These are phyloP conservation scores for Julus scanicus DNA, from an alignment of 2,888 invertebrate genomes.

Conservation along the genomic window DNA sequence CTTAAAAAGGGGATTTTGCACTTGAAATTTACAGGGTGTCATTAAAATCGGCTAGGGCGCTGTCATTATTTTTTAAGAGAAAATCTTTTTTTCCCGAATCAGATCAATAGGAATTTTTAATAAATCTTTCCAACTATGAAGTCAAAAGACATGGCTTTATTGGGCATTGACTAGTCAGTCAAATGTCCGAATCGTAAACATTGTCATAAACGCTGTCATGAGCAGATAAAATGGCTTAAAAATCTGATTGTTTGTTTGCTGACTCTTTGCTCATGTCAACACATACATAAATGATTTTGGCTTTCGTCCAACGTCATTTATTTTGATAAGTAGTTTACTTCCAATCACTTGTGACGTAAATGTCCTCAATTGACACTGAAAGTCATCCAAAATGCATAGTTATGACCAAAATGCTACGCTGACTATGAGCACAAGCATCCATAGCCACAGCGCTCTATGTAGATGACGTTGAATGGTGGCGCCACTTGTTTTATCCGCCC, in stretches of 20 bases:
- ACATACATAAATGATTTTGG: too few relatives aligned
- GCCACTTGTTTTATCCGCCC: not conserved
- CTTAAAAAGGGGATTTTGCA: not conserved
- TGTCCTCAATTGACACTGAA: not conserved
- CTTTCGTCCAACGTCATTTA: too few relatives aligned
- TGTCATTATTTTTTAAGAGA: not conserved
- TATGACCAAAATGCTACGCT: not conserved
- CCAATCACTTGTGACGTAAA: too few relatives aligned
- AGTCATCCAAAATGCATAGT: not conserved
- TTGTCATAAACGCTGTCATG: too few relatives aligned
- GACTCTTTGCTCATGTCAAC: too few relatives aligned
- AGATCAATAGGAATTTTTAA: not conserved
- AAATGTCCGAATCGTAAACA: too few relatives aligned
- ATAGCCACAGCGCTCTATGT: not conserved
- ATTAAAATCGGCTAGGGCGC: not conserved
- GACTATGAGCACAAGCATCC: too few relatives aligned
- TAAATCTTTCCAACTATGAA: not conserved
- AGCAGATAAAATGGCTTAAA: too few relatives aligned
- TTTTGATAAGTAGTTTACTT: too few relatives aligned
- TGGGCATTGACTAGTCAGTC: not conserved
- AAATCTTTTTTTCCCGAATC: not conserved
- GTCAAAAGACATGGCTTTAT: not conserved
- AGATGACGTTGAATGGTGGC: constrained; percentile 8
- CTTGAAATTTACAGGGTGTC: not conserved
- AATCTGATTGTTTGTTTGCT: too few relatives aligned